A percentile compares a stretch with the other conserved stretches of the same genome.
phyloP scores from a whole-genome alignment of 92 coral and sea anemone genomes.

The Umimayanthus kanabou region DNA sequence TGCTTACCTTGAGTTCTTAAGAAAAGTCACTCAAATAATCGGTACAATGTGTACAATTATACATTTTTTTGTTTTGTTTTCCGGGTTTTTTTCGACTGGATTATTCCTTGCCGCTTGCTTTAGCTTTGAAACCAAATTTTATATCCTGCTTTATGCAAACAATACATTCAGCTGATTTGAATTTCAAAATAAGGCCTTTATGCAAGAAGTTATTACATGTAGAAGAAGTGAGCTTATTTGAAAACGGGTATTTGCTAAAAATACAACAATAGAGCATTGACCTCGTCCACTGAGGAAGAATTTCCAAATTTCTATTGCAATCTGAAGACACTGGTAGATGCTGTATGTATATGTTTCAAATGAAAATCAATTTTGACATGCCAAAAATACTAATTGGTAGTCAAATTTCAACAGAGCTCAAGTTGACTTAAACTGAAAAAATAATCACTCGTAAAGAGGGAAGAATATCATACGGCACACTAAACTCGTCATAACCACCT shows the following conservation, averaged over 20 bases:
- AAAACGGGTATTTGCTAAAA: neutral
- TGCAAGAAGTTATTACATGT: too few species aligned
- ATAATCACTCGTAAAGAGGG: too few species aligned
- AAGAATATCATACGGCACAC: too few species aligned
- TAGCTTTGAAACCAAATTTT: too few species aligned
- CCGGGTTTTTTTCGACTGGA: too few species aligned
- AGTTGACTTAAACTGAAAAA: too few species aligned
- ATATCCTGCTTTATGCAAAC: neutral
- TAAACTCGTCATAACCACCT: too few species aligned
- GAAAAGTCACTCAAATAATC: neutral
- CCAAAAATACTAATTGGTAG: neutral
- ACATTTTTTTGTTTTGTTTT: neutral
- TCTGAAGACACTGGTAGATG: neutral
- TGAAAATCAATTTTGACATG: neutral
- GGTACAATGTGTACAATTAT: too few species aligned
- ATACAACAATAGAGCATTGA: neutral
- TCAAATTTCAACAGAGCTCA: too few species aligned
- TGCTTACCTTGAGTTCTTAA: neutral
- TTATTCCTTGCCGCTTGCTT: neutral
- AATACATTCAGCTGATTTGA: neutral
- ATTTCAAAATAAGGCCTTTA: neutral
- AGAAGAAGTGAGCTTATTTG: neutral
- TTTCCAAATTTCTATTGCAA: neutral
- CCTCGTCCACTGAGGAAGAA: neutral
- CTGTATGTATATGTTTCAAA: too few species aligned